Evolutionary conservation across 2,113 vertebrate species (phyloP), one percentile per base, ranked within the genome.

Genomic region (Theropithecus gelada): DNA sequence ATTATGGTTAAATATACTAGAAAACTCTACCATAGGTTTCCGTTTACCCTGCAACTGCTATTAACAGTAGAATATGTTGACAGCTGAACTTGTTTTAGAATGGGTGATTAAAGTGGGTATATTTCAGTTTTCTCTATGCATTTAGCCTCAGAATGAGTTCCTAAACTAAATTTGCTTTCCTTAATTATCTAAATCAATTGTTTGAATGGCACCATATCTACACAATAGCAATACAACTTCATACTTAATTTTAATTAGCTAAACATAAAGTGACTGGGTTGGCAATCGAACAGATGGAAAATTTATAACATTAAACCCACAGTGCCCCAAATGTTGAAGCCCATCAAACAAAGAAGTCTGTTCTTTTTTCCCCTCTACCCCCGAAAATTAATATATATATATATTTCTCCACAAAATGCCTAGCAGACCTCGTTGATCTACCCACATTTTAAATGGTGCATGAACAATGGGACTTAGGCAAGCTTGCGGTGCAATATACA

Each of bases 191-290:
- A 80, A 93, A 88, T 85, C 80, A 95, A 78, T 96, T 98, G 64
- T 96, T 92, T 96, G 45, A 96, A 96, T 97, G 75, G 68, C 2
- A 5, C 14, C 9, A 90, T 92, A 79, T 79, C 87, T 92, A 90
- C 50, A 88, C 40, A 90, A 48, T 78, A 88, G 90, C 11, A 83
- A 64, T 70, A 72, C 45, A 92, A 90, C 12, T 96, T 84, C 73
- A 82, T 75, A 96, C 83, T 98, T 97, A 79, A 85, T 96, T 98
- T 97, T 97, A 96, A 98, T 97, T 97, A 97, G 93, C 70, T 90
- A 88, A 92, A 48, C 76, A 90, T 86, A 95, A 96, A 85, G 80
- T 88, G 90, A 59, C n/a, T 94, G 30, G 20, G 23, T 79, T 96
- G 25, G 23, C n/a, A 96, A 87, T 89, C 16, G 78, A 93, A 68